A percentile compares a stretch with the other conserved stretches of the same genome.
Conservation (phyloP, 2,888 invertebrate species). For the Timandra comae region DNA sequence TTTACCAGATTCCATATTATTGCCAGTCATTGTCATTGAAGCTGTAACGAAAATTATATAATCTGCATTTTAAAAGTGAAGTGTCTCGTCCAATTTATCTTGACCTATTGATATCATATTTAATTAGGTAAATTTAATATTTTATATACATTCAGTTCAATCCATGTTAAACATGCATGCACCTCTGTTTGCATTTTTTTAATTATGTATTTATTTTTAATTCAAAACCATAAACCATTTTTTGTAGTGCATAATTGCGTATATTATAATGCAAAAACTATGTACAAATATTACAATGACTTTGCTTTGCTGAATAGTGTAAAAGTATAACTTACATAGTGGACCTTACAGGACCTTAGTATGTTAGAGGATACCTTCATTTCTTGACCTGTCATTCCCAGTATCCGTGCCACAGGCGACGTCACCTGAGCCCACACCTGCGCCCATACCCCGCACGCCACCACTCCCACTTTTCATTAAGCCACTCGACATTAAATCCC, state of each 20-base stretch:
- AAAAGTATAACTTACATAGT: constrained; percentile 68
- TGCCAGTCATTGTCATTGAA: constrained; percentile 82
- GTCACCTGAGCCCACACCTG: constrained; percentile 49
- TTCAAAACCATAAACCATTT: no score
- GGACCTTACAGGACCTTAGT: constrained; percentile 63
- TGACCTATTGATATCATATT: no score
- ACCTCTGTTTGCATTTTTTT: no score
- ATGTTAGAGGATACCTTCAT: constrained; percentile 73
- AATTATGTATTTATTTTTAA: no score
- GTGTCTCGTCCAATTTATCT: no score
- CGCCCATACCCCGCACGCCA: constrained; percentile 57
- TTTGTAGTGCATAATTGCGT: no score
- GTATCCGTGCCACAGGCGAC: constrained; percentile 59
- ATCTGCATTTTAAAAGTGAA: no score
- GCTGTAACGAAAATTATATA: constrained; percentile 78
- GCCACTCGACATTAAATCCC: constrained; percentile 92
- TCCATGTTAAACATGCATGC: no score
- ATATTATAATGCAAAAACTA: constrained; percentile 14
- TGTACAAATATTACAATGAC: constrained; percentile 36
- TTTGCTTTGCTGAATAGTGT: constrained; percentile 61
- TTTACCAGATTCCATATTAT: constrained; percentile 74
- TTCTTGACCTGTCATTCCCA: constrained; percentile 67
- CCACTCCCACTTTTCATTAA: constrained; percentile 74
- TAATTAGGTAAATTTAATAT: no score
- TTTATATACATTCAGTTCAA: no score